phyloP scores from a whole-genome alignment of 2,888 invertebrate genomes.

The Ctenicera cuprea region DNA sequence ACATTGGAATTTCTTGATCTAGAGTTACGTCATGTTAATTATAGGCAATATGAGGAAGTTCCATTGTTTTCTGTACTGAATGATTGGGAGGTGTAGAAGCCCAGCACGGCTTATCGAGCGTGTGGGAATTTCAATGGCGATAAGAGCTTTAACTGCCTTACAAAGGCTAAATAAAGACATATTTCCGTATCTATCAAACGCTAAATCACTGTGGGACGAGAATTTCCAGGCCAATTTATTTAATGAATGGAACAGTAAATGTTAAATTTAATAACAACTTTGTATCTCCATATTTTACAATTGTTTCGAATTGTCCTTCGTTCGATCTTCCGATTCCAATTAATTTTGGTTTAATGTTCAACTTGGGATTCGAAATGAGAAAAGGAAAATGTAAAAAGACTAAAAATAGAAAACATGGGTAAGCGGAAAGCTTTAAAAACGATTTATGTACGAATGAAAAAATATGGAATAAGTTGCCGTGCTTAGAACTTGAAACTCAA shows the following conservation, averaged over 20 bases:
- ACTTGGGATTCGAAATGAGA: neutral
- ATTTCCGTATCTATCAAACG: slow-evolving; percentile 25
- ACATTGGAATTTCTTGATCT: too few species aligned
- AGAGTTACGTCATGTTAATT: too few species aligned
- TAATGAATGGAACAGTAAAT: slow-evolving; percentile 18
- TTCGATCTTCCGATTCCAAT: neutral
- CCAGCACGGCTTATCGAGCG: slow-evolving; percentile 3
- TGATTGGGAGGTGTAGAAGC: slow-evolving; percentile 18
- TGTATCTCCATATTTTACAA: neutral
- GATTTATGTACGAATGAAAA: slow-evolving; percentile 29
- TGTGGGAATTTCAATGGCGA: slow-evolving; percentile 20
- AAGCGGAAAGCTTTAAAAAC: slow-evolving; percentile 22
- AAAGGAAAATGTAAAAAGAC: neutral
- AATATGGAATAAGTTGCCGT: slow-evolving; percentile 23
- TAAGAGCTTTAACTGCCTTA: slow-evolving; percentile 20
- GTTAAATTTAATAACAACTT: slow-evolving; percentile 12
- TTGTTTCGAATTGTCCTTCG: neutral
- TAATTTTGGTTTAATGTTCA: neutral
- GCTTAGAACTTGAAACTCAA: slow-evolving; percentile 35
- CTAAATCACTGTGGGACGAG: slow-evolving; percentile 13
- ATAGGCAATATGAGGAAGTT: neutral
- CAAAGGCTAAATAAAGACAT: slow-evolving; percentile 37
- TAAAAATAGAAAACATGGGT: slow-evolving; percentile 22
- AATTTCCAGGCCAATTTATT: slow-evolving; percentile 11
- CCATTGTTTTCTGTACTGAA: neutral